Base-by-base conservation (phyloP, 2,113 vertebrate species). In the Peromyscus leucopus region DNA sequence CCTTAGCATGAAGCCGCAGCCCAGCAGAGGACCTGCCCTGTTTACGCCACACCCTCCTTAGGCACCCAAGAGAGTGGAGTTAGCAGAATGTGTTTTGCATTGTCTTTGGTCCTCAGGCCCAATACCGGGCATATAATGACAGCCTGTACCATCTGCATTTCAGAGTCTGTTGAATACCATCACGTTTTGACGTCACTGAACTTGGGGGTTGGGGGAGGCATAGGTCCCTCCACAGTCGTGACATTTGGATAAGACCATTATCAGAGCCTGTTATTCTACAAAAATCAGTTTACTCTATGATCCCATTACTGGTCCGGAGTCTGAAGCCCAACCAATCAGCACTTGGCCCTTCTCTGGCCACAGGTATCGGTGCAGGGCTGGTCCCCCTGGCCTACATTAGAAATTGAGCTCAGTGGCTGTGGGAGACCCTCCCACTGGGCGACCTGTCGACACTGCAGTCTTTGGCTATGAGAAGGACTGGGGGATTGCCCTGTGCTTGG, bases 151-250 rank as follows among this genome's bases (percentile, higher is more conserved):
- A 78, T 48, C 72, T 39, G 71, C 91, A 65, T 90, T 69, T 87
- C 85, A 85, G 13, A 92, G 59, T 76, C 39, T 67, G 39, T 15
- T 26, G 48, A 75, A 91, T 19, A 17, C 59, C 24, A 2, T 21
- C 51, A 21, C 10, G 1, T 59, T 63, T 84, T 12, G 78, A 95
- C 21, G n/a, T 87, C 84, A 80, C 36, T 39, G 9, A 55, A 80
- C 22, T 22, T 39, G 63, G 39, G 80, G 31, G 6, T 2, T 10
- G 17, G 33, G 5, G 78, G 21, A 55, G 2, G n/a, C 9, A 15
- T 2, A 42, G n/a, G 11, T 48, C 48, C 71, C 21, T 7, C 31
- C 0, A 24, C 48, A 2, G 12, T 12, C 48, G 33, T 4, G 13
- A 74, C 75, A 65, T 33, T 78, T 71, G 46, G 89, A 48, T 69